Base-by-base conservation (phyloP, 2,888 invertebrate species). In the Drosophila rubida region DNA sequence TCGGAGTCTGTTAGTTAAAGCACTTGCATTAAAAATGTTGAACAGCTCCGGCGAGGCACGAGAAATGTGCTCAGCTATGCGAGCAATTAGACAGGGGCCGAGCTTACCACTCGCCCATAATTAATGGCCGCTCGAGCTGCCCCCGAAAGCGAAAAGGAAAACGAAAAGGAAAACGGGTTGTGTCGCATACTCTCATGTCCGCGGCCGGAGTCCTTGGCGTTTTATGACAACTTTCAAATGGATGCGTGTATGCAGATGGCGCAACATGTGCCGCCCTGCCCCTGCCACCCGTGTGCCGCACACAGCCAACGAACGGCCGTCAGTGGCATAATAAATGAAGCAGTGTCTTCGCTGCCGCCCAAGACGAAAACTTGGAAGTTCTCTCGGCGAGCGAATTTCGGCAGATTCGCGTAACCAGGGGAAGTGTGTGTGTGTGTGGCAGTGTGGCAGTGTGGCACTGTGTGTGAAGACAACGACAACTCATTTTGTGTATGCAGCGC, bases 281-380 rank as follows among this genome's bases (percentile, higher is more conserved):
- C 67, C 27, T 27, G 61, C 66, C 62, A 55, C 27, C 74, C 60
- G 76, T 64, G 64, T 77, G 70, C 72, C 77, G 77, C 72, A 80
- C 78, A 76, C 80, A 81, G 83, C n/a, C n/a, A 87, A 87, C 80
- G 75, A 87, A 87, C 88, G 89, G 78, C 78, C 82, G 83, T 80
- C 87, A 80, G 80, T 78, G 80, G 87, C 87, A 89, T 89, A 89
- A 87, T 87, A 89, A 90, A 90, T 89, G 87, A 88, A 88, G 77
- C 74, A 64, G 61, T 75, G 63, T 67, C 65, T 60, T 74, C 68
- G 51, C 58, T 53, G 37, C 19, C 19, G 3, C 75, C 19, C 19
- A 19, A 19, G 35, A 42, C 41, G 48, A 41, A 57, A 73, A 44
- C 27, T 5, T 25, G 25, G 25, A 78, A 75, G 75, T 78, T 78